Evolutionary conservation across 2,113 vertebrate genomes (phyloP), one percentile per base, ranked within the genome.

Genomic region (Eurypyga helias): DNA sequence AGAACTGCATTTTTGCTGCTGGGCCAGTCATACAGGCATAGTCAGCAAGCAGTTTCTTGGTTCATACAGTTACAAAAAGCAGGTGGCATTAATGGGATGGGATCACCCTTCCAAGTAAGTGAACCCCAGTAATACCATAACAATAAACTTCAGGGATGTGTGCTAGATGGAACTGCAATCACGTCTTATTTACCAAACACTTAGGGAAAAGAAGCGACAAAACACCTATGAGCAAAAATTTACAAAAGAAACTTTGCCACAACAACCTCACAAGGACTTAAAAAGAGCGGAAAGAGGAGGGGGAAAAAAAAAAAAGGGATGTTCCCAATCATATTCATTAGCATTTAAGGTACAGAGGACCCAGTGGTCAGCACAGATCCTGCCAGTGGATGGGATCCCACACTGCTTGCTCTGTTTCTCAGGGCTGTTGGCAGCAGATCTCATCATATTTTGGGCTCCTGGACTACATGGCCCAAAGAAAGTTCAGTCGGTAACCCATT

Each of bases 371-470:
- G 10, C 1, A 49, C 10, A 67, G 36, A 34, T 26, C 41, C 70
- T 76, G 51, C 36, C 49, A 65, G 8, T 7, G 14, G 26, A 52
- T 10, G 4, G 26, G 23, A 79, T 57, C 20, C 36, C 61, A 20
- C 33, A 45, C 10, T 7, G 43, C 41, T 34, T 41, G 17, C 12
- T 62, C 36, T n/a, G 19, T 31, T 90, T 46, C 82, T 58, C 49
- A 28, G 36, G 34, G 43, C 10, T 80, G 52, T 0, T n/a, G 60
- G 43, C 36, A 64, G 38, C 21, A 52, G 28, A 72, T 19, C 31
- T n/a, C 12, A 12, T 3, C 1, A 0, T 13, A 26, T 28, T 65
- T 36, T 25, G 6, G 25, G 11, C 12, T 79, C 17, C 46, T 36
- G 16, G 13, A 31, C 48, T 71, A 55, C 7, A 6, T 0, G 1